A percentile compares a stretch with the other conserved stretches of the same genome.
Conservation (phyloP, 2,888 invertebrate genomes). For the Aethes cnicana region DNA sequence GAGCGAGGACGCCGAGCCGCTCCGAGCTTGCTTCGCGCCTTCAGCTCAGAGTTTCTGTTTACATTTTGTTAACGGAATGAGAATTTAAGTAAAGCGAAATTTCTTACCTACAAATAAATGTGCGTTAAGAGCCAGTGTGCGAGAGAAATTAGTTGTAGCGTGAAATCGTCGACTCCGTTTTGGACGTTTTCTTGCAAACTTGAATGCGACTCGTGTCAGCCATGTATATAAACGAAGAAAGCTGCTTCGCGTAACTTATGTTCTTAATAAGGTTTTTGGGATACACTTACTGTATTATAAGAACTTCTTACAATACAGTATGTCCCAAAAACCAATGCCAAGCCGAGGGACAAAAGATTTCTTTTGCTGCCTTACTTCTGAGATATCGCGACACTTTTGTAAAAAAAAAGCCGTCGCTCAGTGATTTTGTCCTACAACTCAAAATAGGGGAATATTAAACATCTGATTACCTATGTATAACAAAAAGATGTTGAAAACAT, state of each 20-base stretch:
- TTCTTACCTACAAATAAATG: conserved; percentile 70
- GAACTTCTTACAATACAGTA: too few relatives aligned
- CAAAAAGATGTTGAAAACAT: too few relatives aligned
- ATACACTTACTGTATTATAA: too few relatives aligned
- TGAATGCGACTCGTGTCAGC: conserved; percentile 23
- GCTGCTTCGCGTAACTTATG: conserved; percentile 8
- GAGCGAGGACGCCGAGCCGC: conserved; percentile 50
- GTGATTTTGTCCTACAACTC: too few relatives aligned
- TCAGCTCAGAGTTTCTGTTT: conserved; percentile 63
- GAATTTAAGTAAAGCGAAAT: conserved; percentile 73
- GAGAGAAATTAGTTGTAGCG: conserved; percentile 50
- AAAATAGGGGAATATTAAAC: too few relatives aligned
- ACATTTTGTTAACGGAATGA: conserved; percentile 75
- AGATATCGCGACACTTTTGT: too few relatives aligned
- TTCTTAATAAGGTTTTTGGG: not conserved
- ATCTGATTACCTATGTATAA: too few relatives aligned
- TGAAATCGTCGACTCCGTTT: conserved; percentile 49
- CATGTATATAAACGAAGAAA: conserved; percentile 16
- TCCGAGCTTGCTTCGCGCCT: conserved; percentile 49
- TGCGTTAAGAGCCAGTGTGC: conserved; percentile 58
- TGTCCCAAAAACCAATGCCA: too few relatives aligned
- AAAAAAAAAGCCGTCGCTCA: too few relatives aligned
- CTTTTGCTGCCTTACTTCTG: too few relatives aligned
- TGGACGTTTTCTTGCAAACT: conserved; percentile 30
- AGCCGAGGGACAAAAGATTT: too few relatives aligned